Base-by-base conservation (phyloP, 2,888 invertebrate species). In the Digitonthophagus gazella region DNA sequence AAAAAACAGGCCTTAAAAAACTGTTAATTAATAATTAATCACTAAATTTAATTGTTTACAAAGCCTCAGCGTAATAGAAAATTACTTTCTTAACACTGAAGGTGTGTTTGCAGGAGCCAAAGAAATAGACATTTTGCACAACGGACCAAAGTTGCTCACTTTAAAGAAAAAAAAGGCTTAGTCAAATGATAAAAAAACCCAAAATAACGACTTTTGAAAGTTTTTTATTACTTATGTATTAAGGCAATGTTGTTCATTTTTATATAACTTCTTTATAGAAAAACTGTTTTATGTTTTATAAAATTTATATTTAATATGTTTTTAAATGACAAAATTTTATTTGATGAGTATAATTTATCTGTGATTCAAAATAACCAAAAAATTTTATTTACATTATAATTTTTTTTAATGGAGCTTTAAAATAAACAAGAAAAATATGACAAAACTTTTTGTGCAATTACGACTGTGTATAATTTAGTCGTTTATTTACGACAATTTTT, bases 71-170 rank as follows among this genome's bases (percentile, higher is more conserved):
- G 64, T 64, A 69, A 67, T 69, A 64, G 66, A 64, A 67, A 64
- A 69, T 67, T 67, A 44, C 64, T 67, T 65, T 61, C 56, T 57
- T 68, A 18, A 18, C 63, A 56, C 15, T 67, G 16, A 55, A 55
- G 14, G 19, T 61, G 22, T 16, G 58, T 58, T 18, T 15, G 61
- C 55, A 58, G 65, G 44, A 56, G 67, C 69, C 67, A 67, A 67
- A 69, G 67, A 67, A 56, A 16, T 69, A 64, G 65, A 67, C n/a
- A 66, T 66, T 18, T 66, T 64, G 66, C 69, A 69, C 67, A 64
- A 69, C 63, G 67, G 69, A 69, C 67, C 69, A 69, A 68, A 64
- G 66, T 67, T 67, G 69, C 69, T 69, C 69, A 69, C 64, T 61
- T 19, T 16, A 16, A 16, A 57, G 57, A n/a, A n/a, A 44, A 44